These are phyloP conservation scores for Dasypus novemcinctus DNA, from an alignment of 2,113 vertebrate genomes.

Conservation along the genomic window DNA sequence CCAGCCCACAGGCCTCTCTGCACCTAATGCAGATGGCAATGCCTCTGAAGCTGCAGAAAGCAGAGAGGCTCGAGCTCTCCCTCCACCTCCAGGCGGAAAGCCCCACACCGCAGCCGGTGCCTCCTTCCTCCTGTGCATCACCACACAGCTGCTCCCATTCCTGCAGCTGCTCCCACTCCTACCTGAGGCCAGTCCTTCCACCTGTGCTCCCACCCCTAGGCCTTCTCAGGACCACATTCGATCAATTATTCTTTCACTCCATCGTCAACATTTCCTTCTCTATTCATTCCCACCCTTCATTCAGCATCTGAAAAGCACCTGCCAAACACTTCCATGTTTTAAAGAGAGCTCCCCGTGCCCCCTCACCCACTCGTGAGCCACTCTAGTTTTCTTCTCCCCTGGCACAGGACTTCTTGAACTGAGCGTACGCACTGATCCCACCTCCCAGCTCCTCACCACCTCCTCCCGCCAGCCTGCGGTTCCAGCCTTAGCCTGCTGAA, in stretches of 20 bases:
- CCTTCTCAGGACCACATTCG: background rate
- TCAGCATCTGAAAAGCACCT: background rate
- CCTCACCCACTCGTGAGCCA: background rate
- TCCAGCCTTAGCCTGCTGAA: background rate
- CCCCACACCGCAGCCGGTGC: background rate
- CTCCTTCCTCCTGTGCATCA: too few relatives aligned
- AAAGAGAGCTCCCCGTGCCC: background rate
- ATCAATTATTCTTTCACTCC: background rate
- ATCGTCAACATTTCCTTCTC: background rate
- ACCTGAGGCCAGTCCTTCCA: background rate
- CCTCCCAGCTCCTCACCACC: background rate
- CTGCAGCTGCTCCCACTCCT: background rate
- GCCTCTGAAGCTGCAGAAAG: background rate
- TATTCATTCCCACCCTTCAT: background rate
- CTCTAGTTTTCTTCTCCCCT: background rate
- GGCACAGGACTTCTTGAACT: background rate
- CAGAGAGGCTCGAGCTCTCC: rapidly evolving
- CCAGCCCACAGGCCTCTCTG: background rate
- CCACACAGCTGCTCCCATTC: too few relatives aligned
- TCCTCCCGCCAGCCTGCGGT: background rate
- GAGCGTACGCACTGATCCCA: background rate
- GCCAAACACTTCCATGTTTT: background rate
- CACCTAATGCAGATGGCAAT: background rate
- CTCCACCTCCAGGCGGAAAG: background rate
- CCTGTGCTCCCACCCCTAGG: background rate